Evolutionary conservation across 2,113 vertebrate species (phyloP).

Genomic region (Bubo bubo): DNA sequence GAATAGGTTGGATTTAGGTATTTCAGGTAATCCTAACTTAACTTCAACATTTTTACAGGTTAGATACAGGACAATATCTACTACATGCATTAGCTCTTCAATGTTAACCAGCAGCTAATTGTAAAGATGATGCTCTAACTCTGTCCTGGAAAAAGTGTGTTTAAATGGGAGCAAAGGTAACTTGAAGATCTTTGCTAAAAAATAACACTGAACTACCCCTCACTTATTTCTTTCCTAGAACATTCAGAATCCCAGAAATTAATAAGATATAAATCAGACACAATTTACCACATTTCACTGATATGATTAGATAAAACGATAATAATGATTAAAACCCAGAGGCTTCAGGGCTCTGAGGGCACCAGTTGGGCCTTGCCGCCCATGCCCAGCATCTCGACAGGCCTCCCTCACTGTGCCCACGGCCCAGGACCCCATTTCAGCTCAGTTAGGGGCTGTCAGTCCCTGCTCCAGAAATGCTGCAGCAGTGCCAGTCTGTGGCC

Average conservation of each 20-base stretch:
- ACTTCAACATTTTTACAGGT: neutral
- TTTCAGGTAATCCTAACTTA: neutral
- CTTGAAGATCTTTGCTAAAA: neutral
- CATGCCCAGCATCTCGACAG: neutral
- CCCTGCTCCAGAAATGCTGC: neutral
- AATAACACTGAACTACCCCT: neutral
- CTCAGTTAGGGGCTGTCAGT: neutral
- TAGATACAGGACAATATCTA: neutral
- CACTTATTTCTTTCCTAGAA: neutral
- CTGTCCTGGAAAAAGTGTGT: neutral
- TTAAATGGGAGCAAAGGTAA: neutral
- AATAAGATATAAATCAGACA: neutral
- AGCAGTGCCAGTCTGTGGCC: neutral
- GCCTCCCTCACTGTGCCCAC: neutral
- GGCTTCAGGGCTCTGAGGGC: neutral
- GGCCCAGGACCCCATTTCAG: neutral
- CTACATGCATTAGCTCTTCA: neutral
- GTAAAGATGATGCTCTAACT: neutral
- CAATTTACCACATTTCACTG: neutral
- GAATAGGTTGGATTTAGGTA: neutral
- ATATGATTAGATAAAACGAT: neutral
- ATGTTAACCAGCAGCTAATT: neutral
- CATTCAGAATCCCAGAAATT: neutral
- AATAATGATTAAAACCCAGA: neutral
- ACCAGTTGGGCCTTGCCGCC: neutral